Evolutionary conservation across 1,140 invertebrate species (phyloP), one percentile per base, ranked within the genome.

Genomic region (Drosophila rufa): DNA sequence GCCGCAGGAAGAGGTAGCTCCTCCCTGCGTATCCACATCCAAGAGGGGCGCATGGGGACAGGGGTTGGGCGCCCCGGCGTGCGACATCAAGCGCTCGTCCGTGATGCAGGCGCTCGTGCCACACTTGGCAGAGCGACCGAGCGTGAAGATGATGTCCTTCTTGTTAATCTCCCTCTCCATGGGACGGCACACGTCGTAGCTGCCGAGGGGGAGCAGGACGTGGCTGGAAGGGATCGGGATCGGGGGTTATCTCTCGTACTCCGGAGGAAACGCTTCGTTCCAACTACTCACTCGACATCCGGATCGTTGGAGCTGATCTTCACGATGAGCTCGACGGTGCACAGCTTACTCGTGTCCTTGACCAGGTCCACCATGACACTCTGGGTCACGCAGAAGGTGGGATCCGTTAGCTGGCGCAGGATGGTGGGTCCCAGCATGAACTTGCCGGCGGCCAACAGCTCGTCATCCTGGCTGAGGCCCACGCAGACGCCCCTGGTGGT

Each of bases 121-220:
- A 46, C 79, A 74, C 7, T 43, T 73, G 3, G 22, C 22, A 0
- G 85, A 85, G 1, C 85, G 78, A 8, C 85, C 85, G n/a, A 90
- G 25, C 0, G 78, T 84, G 8, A 90, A 79, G 17, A 90, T 65
- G 1, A 91, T n/a, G 38, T 90, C 85, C 3, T 25, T 56, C 2
- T 80, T 64, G 50, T 74, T 74, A 1, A 85, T 43, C 0, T 73
- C 57, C 9, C 67, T 61, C 11, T 90, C 79, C 50, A 43, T 12
- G 3, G 86, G 82, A 2, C 61, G 56, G 40, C 85, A 90, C 2
- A 90, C 42, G 36, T 90, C 85, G 15, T 80, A 90, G 27, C 67
- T 78, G 15, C 83, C 83, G 9, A 82, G 65, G 0, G 53, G 57
- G 1, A 67, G 8, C 4, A 86, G 3, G 1, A 62, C 17, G 2